Percentiles rank a stretch among this genome's conserved stretches.
These are phyloP conservation scores for Coelinius sp. DNA, from an alignment of 2,888 invertebrate genomes.

Conservation along the genomic window DNA sequence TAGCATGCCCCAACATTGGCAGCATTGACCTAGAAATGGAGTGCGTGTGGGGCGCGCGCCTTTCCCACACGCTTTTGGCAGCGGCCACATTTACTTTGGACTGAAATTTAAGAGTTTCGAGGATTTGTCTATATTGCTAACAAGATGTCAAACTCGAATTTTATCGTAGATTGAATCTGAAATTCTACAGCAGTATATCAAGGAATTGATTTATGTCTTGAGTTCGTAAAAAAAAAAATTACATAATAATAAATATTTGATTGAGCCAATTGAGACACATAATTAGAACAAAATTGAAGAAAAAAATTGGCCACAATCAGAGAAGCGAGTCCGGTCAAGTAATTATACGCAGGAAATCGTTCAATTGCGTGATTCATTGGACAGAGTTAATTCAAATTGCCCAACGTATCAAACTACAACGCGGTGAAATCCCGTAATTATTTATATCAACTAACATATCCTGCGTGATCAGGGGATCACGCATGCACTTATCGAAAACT, in stretches of 20 bases:
- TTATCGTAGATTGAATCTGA: too few relatives aligned
- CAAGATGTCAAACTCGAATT: neutral
- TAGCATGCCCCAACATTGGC: conserved; percentile 42
- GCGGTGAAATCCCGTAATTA: conserved; percentile 25
- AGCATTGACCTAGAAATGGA: conserved; percentile 57
- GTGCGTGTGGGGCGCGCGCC: conserved; percentile 44
- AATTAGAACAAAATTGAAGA: conserved; percentile 29
- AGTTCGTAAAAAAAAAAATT: neutral
- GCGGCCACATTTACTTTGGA: conserved; percentile 4
- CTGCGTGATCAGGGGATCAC: conserved; percentile 23
- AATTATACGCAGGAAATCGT: conserved; percentile 35
- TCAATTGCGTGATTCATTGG: conserved; percentile 29
- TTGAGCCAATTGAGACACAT: neutral
- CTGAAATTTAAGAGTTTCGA: conserved; percentile 25
- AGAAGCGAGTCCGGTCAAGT: conserved; percentile 31
- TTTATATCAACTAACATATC: conserved; percentile 16
- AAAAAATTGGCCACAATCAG: conserved; percentile 40
- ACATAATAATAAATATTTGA: neutral
- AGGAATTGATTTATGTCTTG: neutral
- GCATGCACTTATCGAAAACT: conserved; percentile 4
- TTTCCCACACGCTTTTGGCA: conserved; percentile 40
- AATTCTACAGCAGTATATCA: neutral
- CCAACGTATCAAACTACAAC: conserved; percentile 17
- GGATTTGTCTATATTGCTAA: conserved; percentile 19
- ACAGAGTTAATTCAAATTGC: conserved; percentile 24